These are phyloP conservation scores for Thymallus thymallus DNA, from an alignment of 2,113 vertebrate species.

Conservation along the genomic window DNA sequence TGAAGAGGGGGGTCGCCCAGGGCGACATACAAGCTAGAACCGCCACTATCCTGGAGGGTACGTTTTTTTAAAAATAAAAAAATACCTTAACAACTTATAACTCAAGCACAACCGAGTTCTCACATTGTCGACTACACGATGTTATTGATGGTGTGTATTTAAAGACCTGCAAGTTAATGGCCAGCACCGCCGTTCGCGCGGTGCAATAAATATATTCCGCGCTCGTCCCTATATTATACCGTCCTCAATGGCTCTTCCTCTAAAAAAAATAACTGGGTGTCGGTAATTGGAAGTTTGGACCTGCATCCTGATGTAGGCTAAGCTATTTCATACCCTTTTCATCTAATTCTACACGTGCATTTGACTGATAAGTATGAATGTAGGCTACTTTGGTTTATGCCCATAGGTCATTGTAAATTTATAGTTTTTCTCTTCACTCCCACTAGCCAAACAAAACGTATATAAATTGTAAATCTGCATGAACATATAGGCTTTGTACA, in stretches of 20 bases:
- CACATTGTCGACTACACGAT: background rate
- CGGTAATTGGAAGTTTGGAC: background rate
- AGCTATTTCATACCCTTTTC: background rate
- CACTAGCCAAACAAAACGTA: background rate
- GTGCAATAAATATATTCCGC: too few relatives aligned
- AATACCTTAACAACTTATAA: background rate
- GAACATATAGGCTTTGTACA: background rate
- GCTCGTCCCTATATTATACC: too few relatives aligned
- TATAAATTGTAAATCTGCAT: background rate
- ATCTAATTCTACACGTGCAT: too few relatives aligned
- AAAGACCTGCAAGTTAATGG: background rate
- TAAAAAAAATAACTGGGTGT: background rate
- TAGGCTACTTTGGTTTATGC: too few relatives aligned
- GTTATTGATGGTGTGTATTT: background rate
- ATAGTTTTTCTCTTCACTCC: background rate
- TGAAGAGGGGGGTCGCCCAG: too few relatives aligned
- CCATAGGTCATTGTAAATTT: background rate
- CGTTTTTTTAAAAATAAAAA: background rate
- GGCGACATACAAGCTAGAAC: too few relatives aligned
- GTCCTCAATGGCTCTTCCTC: background rate
- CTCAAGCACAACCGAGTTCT: background rate
- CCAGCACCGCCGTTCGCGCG: background rate
- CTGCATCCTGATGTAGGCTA: background rate
- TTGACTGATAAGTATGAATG: too few relatives aligned
- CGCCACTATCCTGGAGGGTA: too few relatives aligned